Percentiles rank a stretch among this genome's conserved stretches.
Conservation (phyloP, 2,888 invertebrate genomes). For the Aquatica leii region DNA sequence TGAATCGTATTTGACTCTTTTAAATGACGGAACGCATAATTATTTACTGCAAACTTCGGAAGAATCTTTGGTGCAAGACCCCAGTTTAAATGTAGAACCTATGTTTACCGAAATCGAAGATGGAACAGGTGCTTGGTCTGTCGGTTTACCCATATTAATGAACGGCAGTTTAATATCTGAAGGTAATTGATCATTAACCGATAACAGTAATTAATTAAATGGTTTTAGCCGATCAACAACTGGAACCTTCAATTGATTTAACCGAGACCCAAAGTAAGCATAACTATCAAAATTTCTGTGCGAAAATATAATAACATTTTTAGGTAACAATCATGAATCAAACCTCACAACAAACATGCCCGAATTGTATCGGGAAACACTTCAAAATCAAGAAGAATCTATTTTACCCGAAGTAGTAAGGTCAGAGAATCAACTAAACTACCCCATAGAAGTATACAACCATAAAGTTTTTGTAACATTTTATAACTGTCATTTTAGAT, state of each 20-base stretch:
- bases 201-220: background rate
- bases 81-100: slow-evolving; percentile 48
- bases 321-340: slow-evolving; percentile 13
- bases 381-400: slow-evolving; percentile 27
- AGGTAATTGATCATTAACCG: slow-evolving; percentile 36
- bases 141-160: slow-evolving; percentile 52
- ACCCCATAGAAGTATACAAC: slow-evolving; percentile 41
- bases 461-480: slow-evolving; percentile 7
- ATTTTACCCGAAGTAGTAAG: slow-evolving; percentile 12
- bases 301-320: slow-evolving; percentile 14
- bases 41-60: slow-evolving; percentile 49
- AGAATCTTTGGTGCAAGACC: slow-evolving; percentile 48
- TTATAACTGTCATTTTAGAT: slow-evolving; percentile 41
- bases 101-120: slow-evolving; percentile 54
- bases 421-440: slow-evolving; percentile 25
- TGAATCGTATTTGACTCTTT: slow-evolving; percentile 52
- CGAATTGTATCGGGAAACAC: slow-evolving; percentile 19
- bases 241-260: slow-evolving; percentile 25
- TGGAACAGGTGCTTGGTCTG: slow-evolving; percentile 52
- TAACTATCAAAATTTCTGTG: background rate
- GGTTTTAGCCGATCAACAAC: slow-evolving; percentile 31
- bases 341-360: slow-evolving; percentile 19
- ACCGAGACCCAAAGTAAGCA: slow-evolving; percentile 20
- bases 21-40: slow-evolving; percentile 50
- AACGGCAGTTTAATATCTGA: slow-evolving; percentile 48